phyloP scores from a whole-genome alignment of 2,797 vertebrate genomes.

The Pantherophis vulpinus region DNA sequence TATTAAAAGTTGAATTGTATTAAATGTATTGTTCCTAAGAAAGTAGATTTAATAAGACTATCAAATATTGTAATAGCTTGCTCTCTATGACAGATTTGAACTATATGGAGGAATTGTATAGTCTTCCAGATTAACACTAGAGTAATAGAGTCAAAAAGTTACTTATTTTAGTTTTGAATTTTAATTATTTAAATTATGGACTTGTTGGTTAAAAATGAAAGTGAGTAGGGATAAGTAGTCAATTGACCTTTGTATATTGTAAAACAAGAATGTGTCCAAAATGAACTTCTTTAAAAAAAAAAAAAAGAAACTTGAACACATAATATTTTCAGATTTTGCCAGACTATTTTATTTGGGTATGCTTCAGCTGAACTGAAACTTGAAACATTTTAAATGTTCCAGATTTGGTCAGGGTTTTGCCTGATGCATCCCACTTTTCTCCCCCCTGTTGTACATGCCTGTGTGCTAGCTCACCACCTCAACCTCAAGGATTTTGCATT shows the following conservation, averaged over 20 bases:
- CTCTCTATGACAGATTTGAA: constrained; percentile 30
- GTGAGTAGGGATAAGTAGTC: background rate
- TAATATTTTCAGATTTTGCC: background rate
- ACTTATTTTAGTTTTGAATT: background rate
- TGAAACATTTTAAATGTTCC: background rate
- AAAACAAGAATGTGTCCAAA: background rate
- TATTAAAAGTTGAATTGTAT: constrained; percentile 1
- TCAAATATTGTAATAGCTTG: background rate
- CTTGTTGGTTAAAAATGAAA: background rate
- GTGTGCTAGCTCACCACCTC: background rate
- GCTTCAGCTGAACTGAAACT: background rate
- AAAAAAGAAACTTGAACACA: background rate
- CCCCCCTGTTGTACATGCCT: background rate
- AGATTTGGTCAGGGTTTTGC: background rate
- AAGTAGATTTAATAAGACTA: background rate
- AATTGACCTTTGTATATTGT: background rate
- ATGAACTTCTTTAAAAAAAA: background rate
- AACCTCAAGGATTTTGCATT: background rate
- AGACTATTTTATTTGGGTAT: background rate
- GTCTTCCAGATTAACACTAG: background rate
- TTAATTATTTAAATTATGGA: background rate
- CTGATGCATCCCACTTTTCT: background rate
- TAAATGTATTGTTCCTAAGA: background rate
- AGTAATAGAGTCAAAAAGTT: background rate
- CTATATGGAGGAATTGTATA: background rate